Evolutionary conservation across 2,797 vertebrate species (phyloP).

Genomic region (Halcyon chelicuti): DNA sequence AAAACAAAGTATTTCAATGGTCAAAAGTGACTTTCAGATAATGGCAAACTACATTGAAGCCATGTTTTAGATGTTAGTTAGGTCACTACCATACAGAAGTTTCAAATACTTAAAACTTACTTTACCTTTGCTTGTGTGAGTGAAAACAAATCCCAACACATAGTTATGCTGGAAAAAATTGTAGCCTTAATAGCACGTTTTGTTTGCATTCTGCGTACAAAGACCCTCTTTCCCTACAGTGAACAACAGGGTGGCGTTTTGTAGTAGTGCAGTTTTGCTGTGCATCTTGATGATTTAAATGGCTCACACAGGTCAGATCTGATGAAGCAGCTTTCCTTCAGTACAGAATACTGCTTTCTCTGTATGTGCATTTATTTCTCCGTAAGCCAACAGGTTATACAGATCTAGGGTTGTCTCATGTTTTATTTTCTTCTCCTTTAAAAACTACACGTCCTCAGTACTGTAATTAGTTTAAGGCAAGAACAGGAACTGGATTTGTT

Average conservation of each 20-base stretch:
- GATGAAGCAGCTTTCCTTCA: background rate
- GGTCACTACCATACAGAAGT: background rate
- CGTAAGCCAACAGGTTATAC: background rate
- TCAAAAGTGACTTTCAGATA: constrained; percentile 40
- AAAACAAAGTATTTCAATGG: constrained; percentile 62
- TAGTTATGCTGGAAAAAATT: background rate
- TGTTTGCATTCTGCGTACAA: background rate
- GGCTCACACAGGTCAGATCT: background rate
- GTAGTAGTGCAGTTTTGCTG: background rate
- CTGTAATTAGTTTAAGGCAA: background rate
- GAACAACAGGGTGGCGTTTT: background rate
- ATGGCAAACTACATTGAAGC: background rate
- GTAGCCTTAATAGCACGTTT: background rate
- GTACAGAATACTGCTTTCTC: background rate
- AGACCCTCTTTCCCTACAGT: constrained; percentile 2
- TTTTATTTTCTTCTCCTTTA: background rate
- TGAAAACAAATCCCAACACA: background rate
- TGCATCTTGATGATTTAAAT: background rate
- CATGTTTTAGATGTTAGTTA: background rate
- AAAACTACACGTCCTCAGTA: background rate
- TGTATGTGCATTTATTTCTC: background rate
- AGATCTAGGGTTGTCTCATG: background rate
- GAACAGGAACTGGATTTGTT: background rate
- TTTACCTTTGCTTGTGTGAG: background rate
- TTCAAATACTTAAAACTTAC: background rate